Evolutionary conservation across 2,797 vertebrate species (phyloP).

Genomic region (Urocyon cinereoargenteus): DNA sequence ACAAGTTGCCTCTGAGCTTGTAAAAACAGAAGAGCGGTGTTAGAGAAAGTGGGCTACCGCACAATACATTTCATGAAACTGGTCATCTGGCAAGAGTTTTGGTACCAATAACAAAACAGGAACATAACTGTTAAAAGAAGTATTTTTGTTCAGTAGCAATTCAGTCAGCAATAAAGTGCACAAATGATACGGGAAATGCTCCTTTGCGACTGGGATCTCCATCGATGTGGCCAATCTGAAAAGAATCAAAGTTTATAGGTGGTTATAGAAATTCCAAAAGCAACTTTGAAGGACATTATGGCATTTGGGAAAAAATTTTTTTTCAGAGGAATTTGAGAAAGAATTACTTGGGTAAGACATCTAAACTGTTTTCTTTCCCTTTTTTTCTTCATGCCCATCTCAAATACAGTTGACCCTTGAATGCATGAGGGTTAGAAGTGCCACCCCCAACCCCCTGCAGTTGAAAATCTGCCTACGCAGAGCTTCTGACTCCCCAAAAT

Average conservation of each 20-base stretch:
- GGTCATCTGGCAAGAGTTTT: constrained; percentile 74
- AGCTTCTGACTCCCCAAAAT: not conserved
- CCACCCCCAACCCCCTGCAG: not conserved
- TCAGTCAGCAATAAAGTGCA: constrained; percentile 97
- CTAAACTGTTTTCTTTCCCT: rapidly evolving
- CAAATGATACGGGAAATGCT: constrained; percentile 95
- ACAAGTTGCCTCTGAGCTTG: constrained; percentile 71
- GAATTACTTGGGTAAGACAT: not conserved
- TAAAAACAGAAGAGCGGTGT: constrained; percentile 66
- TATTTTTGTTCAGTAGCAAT: constrained; percentile 78
- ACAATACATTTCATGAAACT: constrained; percentile 68
- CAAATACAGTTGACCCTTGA: not conserved
- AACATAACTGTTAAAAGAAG: constrained; percentile 65
- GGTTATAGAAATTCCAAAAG: not conserved
- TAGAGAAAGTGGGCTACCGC: constrained; percentile 74
- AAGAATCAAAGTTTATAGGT: not conserved
- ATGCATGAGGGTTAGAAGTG: not conserved
- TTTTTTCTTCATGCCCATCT: too few relatives aligned
- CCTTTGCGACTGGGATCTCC: constrained; percentile 93
- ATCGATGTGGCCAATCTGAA: constrained; percentile 95
- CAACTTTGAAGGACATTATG: not conserved
- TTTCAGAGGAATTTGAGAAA: not conserved
- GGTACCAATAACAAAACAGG: constrained; percentile 69
- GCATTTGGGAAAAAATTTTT: not conserved
- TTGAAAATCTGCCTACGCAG: not conserved